Evolutionary conservation across 1,140 invertebrate species (phyloP), one percentile per base, ranked within the genome.

Genomic region (Chlorops oryzae): DNA sequence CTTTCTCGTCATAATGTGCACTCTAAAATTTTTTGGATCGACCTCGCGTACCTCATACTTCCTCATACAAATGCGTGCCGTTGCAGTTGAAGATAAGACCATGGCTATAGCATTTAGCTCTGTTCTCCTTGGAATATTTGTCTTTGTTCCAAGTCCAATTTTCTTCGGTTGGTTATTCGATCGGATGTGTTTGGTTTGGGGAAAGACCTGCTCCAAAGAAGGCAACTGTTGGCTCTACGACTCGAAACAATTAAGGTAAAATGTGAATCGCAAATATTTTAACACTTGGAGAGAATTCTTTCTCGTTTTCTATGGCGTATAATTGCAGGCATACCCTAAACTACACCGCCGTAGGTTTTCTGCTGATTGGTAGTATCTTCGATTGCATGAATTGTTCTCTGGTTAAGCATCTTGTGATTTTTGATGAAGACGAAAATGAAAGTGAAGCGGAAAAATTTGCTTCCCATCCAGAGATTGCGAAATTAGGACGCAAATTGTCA

Each of bases 151-250:
- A 0, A 81, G 81, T 40, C 85, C 84, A 12, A 85, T 87, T 48
- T 71, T 86, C 15, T 86, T 83, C 59, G 85, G 84, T 48, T 80
- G 77, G 57, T 78, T 86, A 28, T 76, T 86, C 56, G 85, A 85
- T 82, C 75, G 72, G 32, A 79, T 81, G 3, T 87, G 85, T 58
- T 55, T 85, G 20, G 79, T 86, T 20, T 87, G 84, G 85, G 84
- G 84, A 9, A 84, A 83, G 62, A 86, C 84, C 6, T 86, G 84
- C 56, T 71, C 77, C 9, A 80, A 78, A 37, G 82, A 77, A 40
- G 84, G 84, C 32, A 86, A 87, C 59, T 86, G 84, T 65, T 86
- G 83, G 84, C 66, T 85, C 0, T 86, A 85, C 50, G 80, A 85
- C 59, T 78, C 81, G 4, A 74, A 78, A 52, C 72, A 73, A 10